These are phyloP conservation scores for Bhutanitis thaidina DNA, from an alignment of 2,888 invertebrate species.

Conservation along the genomic window DNA sequence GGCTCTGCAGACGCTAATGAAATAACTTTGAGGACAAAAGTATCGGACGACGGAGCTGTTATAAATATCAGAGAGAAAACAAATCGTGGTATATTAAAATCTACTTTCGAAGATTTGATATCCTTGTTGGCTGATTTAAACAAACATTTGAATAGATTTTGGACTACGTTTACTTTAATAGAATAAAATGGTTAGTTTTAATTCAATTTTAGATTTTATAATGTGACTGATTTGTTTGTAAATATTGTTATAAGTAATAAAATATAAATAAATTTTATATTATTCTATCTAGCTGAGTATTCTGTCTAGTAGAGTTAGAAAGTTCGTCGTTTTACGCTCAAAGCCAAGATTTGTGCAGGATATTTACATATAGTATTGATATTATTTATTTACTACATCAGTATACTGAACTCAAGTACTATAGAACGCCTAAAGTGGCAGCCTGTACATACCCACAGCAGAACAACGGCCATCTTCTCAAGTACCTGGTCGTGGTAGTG, in stretches of 20 bases:
- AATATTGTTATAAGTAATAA: constrained; percentile 5
- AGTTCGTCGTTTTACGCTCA: too few relatives aligned
- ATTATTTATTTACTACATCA: too few relatives aligned
- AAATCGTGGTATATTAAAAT: constrained; percentile 45
- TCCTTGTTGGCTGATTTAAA: constrained; percentile 55
- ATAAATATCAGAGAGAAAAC: constrained; percentile 42
- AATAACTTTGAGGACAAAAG: constrained; percentile 41
- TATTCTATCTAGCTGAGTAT: too few relatives aligned
- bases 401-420: too few relatives aligned
- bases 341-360: too few relatives aligned
- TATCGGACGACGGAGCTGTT: constrained; percentile 41
- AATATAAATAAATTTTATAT: not conserved
- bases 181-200: constrained; percentile 41
- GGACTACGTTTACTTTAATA: constrained; percentile 51
- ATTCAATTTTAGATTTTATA: not conserved
- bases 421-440: too few relatives aligned
- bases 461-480: too few relatives aligned
- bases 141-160: constrained; percentile 55
- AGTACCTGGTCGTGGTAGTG: too few relatives aligned
- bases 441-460: too few relatives aligned
- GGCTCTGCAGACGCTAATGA: constrained; percentile 29
- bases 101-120: constrained; percentile 48
- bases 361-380: too few relatives aligned
- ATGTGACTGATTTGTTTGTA: constrained; percentile 6
- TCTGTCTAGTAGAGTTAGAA: too few relatives aligned